Evolutionary conservation across 2,113 vertebrate genomes (phyloP), one percentile per base, ranked within the genome.

Genomic region (Corythaeola cristata): DNA sequence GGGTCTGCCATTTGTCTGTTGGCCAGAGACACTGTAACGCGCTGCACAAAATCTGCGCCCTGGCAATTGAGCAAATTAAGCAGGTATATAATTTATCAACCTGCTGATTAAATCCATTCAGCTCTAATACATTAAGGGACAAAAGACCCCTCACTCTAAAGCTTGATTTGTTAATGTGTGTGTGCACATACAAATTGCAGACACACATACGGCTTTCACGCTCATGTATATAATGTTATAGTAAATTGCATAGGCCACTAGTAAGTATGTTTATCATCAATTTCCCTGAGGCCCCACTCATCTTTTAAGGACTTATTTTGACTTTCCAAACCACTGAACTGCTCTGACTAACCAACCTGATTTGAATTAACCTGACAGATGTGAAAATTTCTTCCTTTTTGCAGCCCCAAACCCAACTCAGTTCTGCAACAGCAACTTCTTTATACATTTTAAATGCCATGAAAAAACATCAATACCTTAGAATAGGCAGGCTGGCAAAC

Each of bases 281-380:
- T 58, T 87, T 94, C 71, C 59, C 50, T 21, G 21, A 66, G 80
- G 77, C 32, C 35, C 9, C 27, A 26, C 72, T 92, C 28, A 1
- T 88, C 80, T 88, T 73, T 79, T 82, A 80, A 63, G 84, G 84
- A 76, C 53, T 82, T 79, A 76, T 20, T 95, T 90, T 73, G 73
- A 37, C 84, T 93, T 95, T 92, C 80, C 78, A 88, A 95, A 88
- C 76, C 53, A 91, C 67, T 94, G 82, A 93, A 86, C 83, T 75
- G 86, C 69, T 96, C 87, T 84, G 80, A 88, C 71, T 88, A 94
- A 88, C 75, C 82, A 90, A 71, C 62, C 75, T 76, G 52, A 76
- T 90, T 63, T 83, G 88, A 95, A 91, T 94, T 89, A 93, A 90
- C 60, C 50, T 86, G 90, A 67, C 95, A 96, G 89, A 86, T 81